Conservation (phyloP, 2,797 vertebrate genomes). For the Lagorchestes hirsutus region DNA sequence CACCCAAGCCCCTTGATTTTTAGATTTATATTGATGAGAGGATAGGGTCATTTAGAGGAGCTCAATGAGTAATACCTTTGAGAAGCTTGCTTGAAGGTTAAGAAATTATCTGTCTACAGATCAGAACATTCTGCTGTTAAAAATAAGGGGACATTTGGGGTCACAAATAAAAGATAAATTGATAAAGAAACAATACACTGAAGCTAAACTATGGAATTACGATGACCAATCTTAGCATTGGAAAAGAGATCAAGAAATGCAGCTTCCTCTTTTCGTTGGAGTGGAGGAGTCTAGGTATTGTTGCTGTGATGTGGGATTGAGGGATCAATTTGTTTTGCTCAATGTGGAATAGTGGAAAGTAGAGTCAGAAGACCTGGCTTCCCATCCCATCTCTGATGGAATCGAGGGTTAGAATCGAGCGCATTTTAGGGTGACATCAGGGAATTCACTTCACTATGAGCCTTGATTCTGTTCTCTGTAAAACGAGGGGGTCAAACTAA, state of each 20-base stretch:
- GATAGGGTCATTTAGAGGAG: not conserved
- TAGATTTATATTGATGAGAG: constrained; percentile 9
- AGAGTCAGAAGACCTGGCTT: not conserved
- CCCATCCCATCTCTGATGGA: not conserved
- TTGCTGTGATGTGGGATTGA: not conserved
- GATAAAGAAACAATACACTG: not conserved
- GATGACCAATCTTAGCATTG: not conserved
- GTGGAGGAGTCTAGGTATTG: not conserved
- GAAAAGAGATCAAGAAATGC: not conserved
- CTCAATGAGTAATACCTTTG: not conserved
- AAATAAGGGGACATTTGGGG: not conserved
- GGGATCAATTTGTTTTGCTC: not conserved
- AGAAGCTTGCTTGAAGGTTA: not conserved
- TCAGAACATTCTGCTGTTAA: not conserved
- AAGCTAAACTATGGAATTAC: not conserved
- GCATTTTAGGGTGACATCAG: not conserved
- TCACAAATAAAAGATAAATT: not conserved
- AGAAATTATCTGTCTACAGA: not conserved
- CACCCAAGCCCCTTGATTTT: constrained; percentile 42
- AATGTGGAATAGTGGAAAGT: not conserved
- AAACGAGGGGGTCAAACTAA: not conserved
- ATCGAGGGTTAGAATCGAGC: too few species aligned
- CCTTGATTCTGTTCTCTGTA: not conserved
- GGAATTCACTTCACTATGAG: not conserved
- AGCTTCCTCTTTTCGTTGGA: not conserved